Evolutionary conservation across 2,113 vertebrate species (phyloP).

Genomic region (Corythornis madagascariensis): DNA sequence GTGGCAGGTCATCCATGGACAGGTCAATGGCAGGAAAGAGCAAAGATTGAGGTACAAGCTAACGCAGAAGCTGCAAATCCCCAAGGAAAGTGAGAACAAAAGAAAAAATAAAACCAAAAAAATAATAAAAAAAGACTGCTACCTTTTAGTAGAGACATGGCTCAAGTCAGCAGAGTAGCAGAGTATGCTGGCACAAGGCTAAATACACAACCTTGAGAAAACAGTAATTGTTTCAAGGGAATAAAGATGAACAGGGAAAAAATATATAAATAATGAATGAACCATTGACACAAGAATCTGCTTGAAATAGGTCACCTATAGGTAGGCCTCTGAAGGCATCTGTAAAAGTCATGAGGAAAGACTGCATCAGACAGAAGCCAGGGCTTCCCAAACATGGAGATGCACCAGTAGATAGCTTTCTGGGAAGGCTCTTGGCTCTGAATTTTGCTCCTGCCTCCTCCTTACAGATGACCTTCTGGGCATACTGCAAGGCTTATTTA

Average conservation of each 20-base stretch:
- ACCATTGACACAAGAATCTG: not conserved
- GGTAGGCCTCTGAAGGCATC: not conserved
- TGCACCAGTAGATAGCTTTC: not conserved
- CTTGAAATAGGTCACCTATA: not conserved
- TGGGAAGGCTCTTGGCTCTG: not conserved
- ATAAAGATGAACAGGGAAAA: not conserved
- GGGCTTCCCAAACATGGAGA: not conserved
- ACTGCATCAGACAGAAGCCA: not conserved
- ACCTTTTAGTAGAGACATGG: not conserved
- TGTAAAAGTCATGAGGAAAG: not conserved
- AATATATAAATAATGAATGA: not conserved
- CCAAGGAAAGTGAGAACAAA: not conserved
- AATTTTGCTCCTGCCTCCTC: not conserved
- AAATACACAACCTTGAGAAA: not conserved
- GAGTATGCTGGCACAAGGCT: not conserved
- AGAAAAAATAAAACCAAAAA: not conserved
- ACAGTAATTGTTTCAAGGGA: not conserved
- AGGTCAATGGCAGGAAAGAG: not conserved
- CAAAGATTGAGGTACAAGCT: not conserved
- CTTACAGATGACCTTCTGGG: not conserved
- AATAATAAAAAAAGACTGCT: not conserved
- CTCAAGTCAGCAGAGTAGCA: not conserved
- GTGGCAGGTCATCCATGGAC: not conserved
- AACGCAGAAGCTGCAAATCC: not conserved
- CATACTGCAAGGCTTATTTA: not conserved